These are phyloP conservation scores for Myrmecobius fasciatus DNA, from an alignment of 2,113 vertebrate genomes.

Conservation along the genomic window DNA sequence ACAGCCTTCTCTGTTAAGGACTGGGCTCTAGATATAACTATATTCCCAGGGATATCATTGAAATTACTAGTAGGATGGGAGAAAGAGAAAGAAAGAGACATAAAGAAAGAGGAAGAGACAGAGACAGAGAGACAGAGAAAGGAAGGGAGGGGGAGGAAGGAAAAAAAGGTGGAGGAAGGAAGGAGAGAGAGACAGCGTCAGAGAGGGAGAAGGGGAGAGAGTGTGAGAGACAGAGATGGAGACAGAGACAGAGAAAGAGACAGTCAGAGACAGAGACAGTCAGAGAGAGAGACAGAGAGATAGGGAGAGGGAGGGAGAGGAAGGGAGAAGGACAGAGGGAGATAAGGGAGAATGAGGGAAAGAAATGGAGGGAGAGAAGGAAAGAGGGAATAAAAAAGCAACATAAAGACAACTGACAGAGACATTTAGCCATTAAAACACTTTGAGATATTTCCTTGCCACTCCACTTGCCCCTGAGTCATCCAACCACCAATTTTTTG, in stretches of 20 bases:
- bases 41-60: not conserved
- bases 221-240: no score
- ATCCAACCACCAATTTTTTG: not conserved
- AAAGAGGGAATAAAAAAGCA: no score
- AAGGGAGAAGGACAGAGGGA: no score
- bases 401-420: no score
- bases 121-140: not conserved
- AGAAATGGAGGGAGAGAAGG: no score
- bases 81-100: not conserved
- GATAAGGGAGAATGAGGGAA: no score
- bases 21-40: not conserved
- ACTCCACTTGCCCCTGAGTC: not conserved
- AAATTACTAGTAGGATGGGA: not conserved
- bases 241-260: no score
- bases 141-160: not conserved
- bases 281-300: no score
- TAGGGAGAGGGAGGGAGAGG: no score
- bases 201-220: no score
- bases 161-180: not conserved
- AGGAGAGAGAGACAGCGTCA: not conserved
- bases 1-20: not conserved
- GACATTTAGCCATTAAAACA: no score
- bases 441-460: not conserved
- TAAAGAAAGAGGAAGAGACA: not conserved
- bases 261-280: no score